Evolutionary conservation across 2,888 invertebrate species (phyloP), one percentile per base, ranked within the genome.

Genomic region (Drosophila cognata): DNA sequence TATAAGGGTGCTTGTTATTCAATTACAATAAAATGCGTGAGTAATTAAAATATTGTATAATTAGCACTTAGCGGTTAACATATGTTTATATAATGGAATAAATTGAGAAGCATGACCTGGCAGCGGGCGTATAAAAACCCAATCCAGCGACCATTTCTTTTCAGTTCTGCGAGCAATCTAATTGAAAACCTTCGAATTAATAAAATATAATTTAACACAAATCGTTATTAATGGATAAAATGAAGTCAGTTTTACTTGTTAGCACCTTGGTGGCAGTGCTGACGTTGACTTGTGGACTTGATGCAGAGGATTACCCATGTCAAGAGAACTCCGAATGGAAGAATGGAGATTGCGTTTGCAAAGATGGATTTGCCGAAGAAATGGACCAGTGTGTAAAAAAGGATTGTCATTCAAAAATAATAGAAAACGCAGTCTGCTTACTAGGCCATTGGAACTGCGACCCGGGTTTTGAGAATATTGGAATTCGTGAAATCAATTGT

Each of bases 151-250:
- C 16, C 1, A 2, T 28, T 43, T 25, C 13, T 18, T 18, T 0
- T 71, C 25, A 72, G 74, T 65, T 58, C 41, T 18, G 35, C 29
- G 2, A 21, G 11, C 3, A 18, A n/a, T 13, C 13, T 25, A 31
- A 8, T 10, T 33, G 29, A 53, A 13, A 53, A 5, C 8, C 2
- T 8, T 25, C 16, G 25, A 10, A 8, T 33, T 4, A 50, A n/a
- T n/a, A n/a, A 41, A 43, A n/a, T 10, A n/a, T n/a, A 41, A 41
- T n/a, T 41, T n/a, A 41, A 16, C 16, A 0, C 0, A 36, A 36
- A 36, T 36, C 16, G 6, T 5, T 16, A 36, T 5, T 16, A 36
- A 36, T 16, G 2, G 0, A 7, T 52, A 28, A 41, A 31, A 65
- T 73, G 57, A 35, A 25, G 33, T 48, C 18, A 10, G 10, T 6